Evolutionary conservation across 2,888 invertebrate genomes (phyloP).

Genomic region (Sturmia bella): DNA sequence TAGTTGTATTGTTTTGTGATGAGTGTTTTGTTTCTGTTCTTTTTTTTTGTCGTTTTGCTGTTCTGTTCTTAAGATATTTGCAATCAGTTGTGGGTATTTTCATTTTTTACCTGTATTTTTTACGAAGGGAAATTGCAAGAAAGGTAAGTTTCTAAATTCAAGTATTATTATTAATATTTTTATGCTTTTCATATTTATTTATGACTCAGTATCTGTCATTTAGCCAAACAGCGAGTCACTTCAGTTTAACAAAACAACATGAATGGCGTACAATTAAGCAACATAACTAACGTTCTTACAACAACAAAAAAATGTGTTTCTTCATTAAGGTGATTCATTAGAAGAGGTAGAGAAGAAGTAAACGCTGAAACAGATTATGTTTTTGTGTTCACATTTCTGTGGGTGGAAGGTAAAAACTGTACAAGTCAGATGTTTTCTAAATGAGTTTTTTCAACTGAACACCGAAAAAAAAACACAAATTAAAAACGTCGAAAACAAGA

Average conservation of each 20-base stretch:
- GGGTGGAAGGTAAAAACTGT: too few species aligned
- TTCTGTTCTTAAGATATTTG: constrained; percentile 26
- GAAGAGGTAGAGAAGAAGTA: not conserved
- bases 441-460: too few species aligned
- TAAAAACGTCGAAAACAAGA: too few species aligned
- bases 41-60: not conserved
- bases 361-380: constrained; percentile 1
- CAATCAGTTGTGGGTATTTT: constrained; percentile 37
- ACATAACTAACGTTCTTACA: constrained; percentile 4
- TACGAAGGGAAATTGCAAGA: constrained; percentile 13
- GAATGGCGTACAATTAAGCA: constrained; percentile 38
- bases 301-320: not conserved
- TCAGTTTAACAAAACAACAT: constrained; percentile 29
- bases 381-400: not conserved
- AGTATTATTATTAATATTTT: constrained; percentile 23
- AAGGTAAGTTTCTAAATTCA: constrained; percentile 42
- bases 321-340: constrained; percentile 39
- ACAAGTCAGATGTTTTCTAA: too few species aligned
- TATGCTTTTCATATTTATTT: constrained; percentile 10
- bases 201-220: constrained; percentile 25
- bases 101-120: not conserved
- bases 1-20: constrained; percentile 42
- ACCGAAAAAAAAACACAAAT: too few species aligned
- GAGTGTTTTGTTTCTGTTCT: constrained; percentile 41
- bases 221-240: constrained; percentile 22